phyloP scores from a whole-genome alignment of 2,888 invertebrate species.

The Apamea crenata region DNA sequence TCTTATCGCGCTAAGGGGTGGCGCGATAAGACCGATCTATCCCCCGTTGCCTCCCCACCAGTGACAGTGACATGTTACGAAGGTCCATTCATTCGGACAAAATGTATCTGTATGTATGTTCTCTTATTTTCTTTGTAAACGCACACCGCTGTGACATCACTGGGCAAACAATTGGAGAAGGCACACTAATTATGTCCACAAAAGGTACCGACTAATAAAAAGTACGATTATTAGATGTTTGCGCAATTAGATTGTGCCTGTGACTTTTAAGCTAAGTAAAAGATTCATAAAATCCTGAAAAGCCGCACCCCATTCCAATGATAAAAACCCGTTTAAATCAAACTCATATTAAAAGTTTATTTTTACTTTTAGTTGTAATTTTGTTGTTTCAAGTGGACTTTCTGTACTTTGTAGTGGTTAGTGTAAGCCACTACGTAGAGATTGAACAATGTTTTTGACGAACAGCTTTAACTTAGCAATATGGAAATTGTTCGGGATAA shows the following conservation, averaged over 20 bases:
- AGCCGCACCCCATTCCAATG: background rate
- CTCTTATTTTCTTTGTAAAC: slow-evolving; percentile 44
- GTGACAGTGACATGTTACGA: slow-evolving; percentile 45
- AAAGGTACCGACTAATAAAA: background rate
- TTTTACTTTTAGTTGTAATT: background rate
- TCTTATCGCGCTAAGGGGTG: background rate
- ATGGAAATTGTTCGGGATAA: slow-evolving; percentile 26
- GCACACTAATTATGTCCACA: too few relatives aligned
- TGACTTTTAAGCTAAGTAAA: background rate
- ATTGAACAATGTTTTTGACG: slow-evolving; percentile 10
- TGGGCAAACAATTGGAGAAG: background rate
- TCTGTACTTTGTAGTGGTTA: background rate
- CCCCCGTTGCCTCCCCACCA: background rate
- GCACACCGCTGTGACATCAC: background rate
- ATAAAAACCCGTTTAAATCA: background rate
- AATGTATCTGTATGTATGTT: slow-evolving; percentile 7
- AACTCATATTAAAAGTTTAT: background rate
- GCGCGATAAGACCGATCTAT: slow-evolving; percentile 12
- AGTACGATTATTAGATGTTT: background rate
- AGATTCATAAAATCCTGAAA: background rate
- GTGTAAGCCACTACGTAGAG: background rate
- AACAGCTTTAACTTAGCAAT: slow-evolving; percentile 12
- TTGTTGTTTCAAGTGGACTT: background rate
- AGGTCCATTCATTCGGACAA: slow-evolving; percentile 29
- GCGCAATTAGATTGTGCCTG: background rate